These are phyloP conservation scores for Vidua macroura DNA, from an alignment of 2,113 vertebrate genomes.

Conservation along the genomic window DNA sequence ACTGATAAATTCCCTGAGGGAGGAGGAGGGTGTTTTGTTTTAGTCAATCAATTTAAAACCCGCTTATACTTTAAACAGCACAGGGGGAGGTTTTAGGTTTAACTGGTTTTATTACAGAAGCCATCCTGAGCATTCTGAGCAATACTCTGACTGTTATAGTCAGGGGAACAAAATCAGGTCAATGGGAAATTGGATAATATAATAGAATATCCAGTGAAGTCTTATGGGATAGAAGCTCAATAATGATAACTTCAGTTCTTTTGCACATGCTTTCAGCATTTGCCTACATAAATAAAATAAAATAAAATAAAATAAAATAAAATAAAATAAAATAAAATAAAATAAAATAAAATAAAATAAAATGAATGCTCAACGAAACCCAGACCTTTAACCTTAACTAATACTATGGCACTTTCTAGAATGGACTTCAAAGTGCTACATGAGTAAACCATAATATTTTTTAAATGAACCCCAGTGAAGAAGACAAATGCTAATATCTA, in stretches of 20 bases:
- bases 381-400: neutral
- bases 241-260: neutral
- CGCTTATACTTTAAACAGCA: neutral
- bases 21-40: neutral
- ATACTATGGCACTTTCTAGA: neutral
- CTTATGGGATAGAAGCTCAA: constrained; percentile 6
- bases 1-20: neutral
- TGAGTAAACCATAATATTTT: neutral
- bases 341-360: too few species aligned
- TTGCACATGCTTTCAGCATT: neutral
- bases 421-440: neutral
- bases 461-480: neutral
- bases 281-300: neutral
- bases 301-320: neutral
- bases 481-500: neutral
- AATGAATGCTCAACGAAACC: neutral
- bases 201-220: constrained; percentile 1
- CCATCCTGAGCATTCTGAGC: neutral
- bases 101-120: constrained; percentile 5
- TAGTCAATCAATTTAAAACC: constrained; percentile 32
- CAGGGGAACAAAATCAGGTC: constrained; percentile 42
- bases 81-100: neutral
- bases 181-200: constrained; percentile 28
- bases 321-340: too few species aligned
- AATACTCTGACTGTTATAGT: neutral